Evolutionary conservation across 2,113 vertebrate species (phyloP).

Genomic region (Ancistrus triradiatus): DNA sequence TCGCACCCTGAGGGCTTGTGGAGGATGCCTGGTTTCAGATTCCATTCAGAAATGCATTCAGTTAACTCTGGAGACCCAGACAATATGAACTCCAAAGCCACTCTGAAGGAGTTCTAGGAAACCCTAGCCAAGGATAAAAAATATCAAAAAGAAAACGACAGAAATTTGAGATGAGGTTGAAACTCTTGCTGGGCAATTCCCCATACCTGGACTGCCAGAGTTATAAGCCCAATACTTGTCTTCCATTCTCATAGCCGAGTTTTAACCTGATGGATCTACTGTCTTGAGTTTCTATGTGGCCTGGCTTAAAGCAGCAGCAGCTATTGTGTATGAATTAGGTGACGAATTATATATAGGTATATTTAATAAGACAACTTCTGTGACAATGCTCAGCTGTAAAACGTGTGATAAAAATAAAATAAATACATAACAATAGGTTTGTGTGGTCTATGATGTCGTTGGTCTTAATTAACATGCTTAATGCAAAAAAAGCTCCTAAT

Average conservation of each 20-base stretch:
- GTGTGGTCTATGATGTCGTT: too few relatives aligned
- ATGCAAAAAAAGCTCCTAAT: too few relatives aligned
- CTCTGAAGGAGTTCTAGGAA: constrained; percentile 85
- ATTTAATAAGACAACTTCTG: too few relatives aligned
- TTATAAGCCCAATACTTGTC: constrained; percentile 65
- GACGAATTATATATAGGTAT: too few relatives aligned
- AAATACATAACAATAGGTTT: too few relatives aligned
- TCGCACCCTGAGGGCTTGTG: constrained; percentile 84
- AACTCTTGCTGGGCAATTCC: constrained; percentile 77
- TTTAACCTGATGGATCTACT: too few relatives aligned
- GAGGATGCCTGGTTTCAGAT: constrained; percentile 78
- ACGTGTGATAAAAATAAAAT: too few relatives aligned
- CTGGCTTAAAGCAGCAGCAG: too few relatives aligned
- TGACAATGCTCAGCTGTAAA: too few relatives aligned
- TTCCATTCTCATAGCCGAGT: too few relatives aligned
- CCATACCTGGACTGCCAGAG: constrained; percentile 82
- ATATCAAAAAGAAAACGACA: constrained; percentile 61
- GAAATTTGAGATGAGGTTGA: constrained; percentile 80
- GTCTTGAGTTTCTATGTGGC: too few relatives aligned
- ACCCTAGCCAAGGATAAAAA: constrained; percentile 70
- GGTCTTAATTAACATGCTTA: too few relatives aligned
- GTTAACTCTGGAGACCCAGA: constrained; percentile 84
- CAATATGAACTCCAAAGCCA: constrained; percentile 71
- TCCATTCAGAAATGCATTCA: constrained; percentile 89
- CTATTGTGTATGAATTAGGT: background rate